Percentiles rank a stretch among this genome's conserved stretches.
Evolutionary conservation across 2,797 vertebrate species (phyloP).

Genomic region (Anniella stebbinsi): DNA sequence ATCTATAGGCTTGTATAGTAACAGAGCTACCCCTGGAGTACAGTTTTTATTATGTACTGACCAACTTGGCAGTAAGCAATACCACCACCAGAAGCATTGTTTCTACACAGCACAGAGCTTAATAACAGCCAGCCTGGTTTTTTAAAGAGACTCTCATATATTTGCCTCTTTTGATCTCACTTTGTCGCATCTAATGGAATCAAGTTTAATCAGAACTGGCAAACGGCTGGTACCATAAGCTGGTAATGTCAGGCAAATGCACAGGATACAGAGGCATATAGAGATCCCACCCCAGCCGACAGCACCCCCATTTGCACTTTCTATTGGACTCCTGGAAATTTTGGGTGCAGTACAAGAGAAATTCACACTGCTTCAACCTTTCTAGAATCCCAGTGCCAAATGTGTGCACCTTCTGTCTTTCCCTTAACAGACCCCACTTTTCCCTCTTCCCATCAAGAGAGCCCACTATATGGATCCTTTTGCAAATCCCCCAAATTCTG

Average conservation of each 20-base stretch:
- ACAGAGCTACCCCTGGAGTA: not conserved
- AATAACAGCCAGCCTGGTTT: not conserved
- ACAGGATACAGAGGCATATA: not conserved
- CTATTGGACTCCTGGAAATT: not conserved
- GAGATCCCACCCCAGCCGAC: not conserved
- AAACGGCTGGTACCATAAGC: not conserved
- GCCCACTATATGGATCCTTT: too few species aligned
- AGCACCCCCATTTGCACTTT: not conserved
- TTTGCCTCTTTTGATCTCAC: not conserved
- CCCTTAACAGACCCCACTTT: too few species aligned
- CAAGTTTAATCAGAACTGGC: not conserved
- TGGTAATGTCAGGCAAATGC: not conserved
- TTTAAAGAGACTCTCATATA: not conserved
- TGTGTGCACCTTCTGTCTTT: too few species aligned
- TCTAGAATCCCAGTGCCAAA: too few species aligned
- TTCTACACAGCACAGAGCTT: not conserved
- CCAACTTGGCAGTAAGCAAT: too few species aligned
- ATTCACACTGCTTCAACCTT: not conserved
- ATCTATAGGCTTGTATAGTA: too few species aligned
- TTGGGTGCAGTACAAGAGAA: not conserved
- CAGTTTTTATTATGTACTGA: too few species aligned
- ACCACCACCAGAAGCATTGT: not conserved
- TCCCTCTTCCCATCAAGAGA: too few species aligned
- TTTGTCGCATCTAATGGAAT: not conserved
- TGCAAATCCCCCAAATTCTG: not conserved